Base-by-base conservation (phyloP, 1,140 invertebrate genomes). In the Acromyrmex echinatior region DNA sequence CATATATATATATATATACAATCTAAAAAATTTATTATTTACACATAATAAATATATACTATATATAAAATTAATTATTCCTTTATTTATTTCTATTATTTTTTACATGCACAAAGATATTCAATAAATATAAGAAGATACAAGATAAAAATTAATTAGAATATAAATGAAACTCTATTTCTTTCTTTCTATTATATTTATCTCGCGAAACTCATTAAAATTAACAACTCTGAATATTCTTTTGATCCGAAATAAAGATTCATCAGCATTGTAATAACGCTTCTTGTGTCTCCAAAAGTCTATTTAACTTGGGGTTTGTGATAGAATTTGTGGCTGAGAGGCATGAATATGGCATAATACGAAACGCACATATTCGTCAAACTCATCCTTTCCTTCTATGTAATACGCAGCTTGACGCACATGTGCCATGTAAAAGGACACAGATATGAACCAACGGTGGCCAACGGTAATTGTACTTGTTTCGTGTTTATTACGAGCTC, bases 401-500 rank as follows among this genome's bases (percentile, higher is more conserved):
- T 45, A 62, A 25, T 74, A 74, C 56, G 56, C 74, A 56, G 28
- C 51, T 51, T 56, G 10, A 74, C 74, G 76, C 74, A 49, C n/a
- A 31, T 65, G 14, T 39, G n/a, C 78, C 63, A 21, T 35, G 53
- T 79, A 82, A 71, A 81, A 45, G 10, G n/a, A 70, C 9, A 12
- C 21, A 56, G 14, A 49, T 51, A 66, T 28, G 28, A 31, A 35
- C 12, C n/a, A 82, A 14, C 79, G 16, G 21, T 56, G 25, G 25
- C 51, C 49, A 16, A 51, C 49, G 14, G 16, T 82, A 39, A 14
- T n/a, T 56, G 35, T 58, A 25, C 21, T 82, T 82, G 79, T 73
- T 82, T 73, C 28, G 35, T 25, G 53, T 60, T 63, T 73, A 49
- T 82, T 73, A 73, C 35, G 53, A 73, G 12, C 39, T 73, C 6